A percentile compares a stretch with the other conserved stretches of the same genome.
phyloP scores from a whole-genome alignment of 2,888 invertebrate species.

The Gisinianus flammeolus region DNA sequence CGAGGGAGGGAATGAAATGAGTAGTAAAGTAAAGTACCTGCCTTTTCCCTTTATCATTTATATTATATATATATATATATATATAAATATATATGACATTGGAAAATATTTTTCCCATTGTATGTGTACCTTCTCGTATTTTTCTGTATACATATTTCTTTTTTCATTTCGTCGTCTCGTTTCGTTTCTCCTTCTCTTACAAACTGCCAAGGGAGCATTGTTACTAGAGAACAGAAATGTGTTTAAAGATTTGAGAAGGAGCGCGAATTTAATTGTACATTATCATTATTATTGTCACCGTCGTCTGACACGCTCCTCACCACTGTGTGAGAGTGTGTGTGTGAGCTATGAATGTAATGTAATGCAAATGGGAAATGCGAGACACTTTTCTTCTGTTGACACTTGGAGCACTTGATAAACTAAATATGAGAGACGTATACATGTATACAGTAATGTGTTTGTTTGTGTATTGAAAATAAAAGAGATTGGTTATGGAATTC shows the following conservation, averaged over 20 bases:
- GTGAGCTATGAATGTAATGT: background rate
- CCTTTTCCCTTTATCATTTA: background rate
- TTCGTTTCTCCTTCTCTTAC: background rate
- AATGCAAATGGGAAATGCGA: conserved; percentile 1
- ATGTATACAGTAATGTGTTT: too few species aligned
- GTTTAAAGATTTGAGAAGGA: conserved; percentile 12
- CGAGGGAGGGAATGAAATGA: conserved; percentile 24
- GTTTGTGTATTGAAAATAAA: background rate
- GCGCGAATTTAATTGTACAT: conserved; percentile 32
- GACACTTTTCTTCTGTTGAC: background rate
- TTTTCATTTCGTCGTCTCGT: background rate
- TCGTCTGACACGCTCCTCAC: background rate
- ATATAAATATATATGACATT: background rate
- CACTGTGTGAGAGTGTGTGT: background rate
- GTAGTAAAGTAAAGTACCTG: conserved; percentile 15
- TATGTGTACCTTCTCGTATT: too few species aligned
- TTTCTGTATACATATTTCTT: too few species aligned
- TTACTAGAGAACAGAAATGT: background rate
- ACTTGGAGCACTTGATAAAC: background rate
- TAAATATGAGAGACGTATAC: background rate
- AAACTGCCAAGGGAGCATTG: background rate
- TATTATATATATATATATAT: background rate
- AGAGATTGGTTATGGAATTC: background rate
- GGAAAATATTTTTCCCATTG: too few species aligned
- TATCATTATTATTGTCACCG: conserved; percentile 17